Evolutionary conservation across 2,113 vertebrate species (phyloP), one percentile per base, ranked within the genome.

Genomic region (Apodemus speciosus): DNA sequence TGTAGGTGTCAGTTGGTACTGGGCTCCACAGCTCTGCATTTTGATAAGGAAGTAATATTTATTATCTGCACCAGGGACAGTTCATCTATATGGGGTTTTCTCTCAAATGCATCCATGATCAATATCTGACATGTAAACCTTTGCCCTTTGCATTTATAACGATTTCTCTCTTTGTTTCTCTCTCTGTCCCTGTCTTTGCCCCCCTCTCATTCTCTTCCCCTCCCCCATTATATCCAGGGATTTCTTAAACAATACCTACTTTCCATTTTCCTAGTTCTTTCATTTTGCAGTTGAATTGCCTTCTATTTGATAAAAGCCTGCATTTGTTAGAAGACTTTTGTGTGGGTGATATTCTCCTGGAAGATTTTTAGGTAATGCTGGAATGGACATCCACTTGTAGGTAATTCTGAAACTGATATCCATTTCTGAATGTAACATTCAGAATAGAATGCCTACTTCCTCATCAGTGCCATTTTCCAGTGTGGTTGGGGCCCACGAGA

Each of bases 221-320:
- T 83, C 25, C 16, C 27, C 38, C 62, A 68, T 46, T 27, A 18
- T 18, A 32, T 32, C 13, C 10, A 64, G 30, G 88, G 2, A n/a
- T 30, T 75, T 58, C 66, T 95, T 90, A 72, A 90, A 46, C 60
- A 11, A 66, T 88, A 85, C 86, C 51, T 92, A 80, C 46, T 95
- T 94, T 96, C 46, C n/a, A 58, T 91, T 94, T 93, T 75, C 21
- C 25, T 51, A 14, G 72, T 84, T 64, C 38, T 92, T 76, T 94
- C 20, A 85, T 32, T 93, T 90, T 88, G 23, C 51, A 49, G 16
- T 94, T 93, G 76, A 68, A 53, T 40, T 84, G 11, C 25, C 72
- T 32, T 91, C 38, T 89, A 73, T 86, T 49, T 97, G 60, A 30
- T 7, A 75, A 30, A 90, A 90, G 38, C 9, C 66, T 85, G 20